Base-by-base conservation (phyloP, 2,797 vertebrate genomes). In the Tapirus indicus region DNA sequence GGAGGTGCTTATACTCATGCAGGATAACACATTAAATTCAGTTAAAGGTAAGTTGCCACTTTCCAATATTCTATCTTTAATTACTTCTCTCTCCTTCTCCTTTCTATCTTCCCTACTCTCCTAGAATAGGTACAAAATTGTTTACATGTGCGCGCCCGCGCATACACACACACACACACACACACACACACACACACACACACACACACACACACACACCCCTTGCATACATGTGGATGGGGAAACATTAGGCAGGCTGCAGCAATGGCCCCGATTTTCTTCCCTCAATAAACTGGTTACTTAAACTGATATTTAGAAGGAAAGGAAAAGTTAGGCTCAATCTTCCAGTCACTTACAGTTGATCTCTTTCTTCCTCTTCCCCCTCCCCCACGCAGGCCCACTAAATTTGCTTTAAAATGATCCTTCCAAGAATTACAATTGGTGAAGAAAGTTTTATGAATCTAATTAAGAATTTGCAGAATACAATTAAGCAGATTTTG, bases 381-480 rank as follows among this genome's bases (percentile, higher is more conserved):
- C 41, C 2, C 38, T 38, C 11, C 4, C 5, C 38, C 20, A 35
- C 25, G 27, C 1, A 90, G 78, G 1, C 2, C 2, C 20, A 69
- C 0, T 32, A 32, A 58, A 0, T 69, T 92, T 80, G 35, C 17
- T 85, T 92, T 62, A 75, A 91, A 93, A 75, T n/a, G 3, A 85
- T 74, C 13, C 21, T 68, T 52, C 2, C 54, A 91, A 94, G n/a
- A 91, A 23, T 66, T n/a, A 66, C 1, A 96, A 49, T 16, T 89
- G 18, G 60, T 32, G 7, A 62, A 62, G 4, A 52, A 71, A 83
- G 13, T 87, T 80, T 79, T 47, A 88, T 72, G 35, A 68, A 27
- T 58, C 10, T 91, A 35, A 80, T 74, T 62, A 66, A 64, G 54
- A 79, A 88, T 77, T 92, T 74, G 85, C n/a, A 74, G 41, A 88